Evolutionary conservation across 2,113 vertebrate species (phyloP).

Genomic region (Triplophysa rosa): DNA sequence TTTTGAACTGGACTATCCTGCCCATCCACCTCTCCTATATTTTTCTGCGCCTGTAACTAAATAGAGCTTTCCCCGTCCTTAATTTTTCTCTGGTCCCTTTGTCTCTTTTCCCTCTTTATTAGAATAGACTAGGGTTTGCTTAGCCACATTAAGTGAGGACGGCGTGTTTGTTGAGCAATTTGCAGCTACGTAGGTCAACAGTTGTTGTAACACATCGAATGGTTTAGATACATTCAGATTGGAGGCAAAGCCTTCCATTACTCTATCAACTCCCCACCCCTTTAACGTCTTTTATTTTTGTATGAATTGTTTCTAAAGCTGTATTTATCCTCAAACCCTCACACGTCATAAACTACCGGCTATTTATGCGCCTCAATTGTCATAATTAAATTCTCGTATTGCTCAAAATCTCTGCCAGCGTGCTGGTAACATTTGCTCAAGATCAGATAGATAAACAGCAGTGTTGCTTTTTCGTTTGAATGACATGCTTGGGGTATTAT

Average conservation of each 20-base stretch:
- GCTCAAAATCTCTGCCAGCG: slow-evolving; percentile 6
- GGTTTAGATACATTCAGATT: slow-evolving; percentile 58
- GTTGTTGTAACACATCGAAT: slow-evolving; percentile 61
- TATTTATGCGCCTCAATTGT: slow-evolving; percentile 21
- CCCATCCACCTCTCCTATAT: slow-evolving; percentile 53
- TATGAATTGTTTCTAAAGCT: slow-evolving; percentile 45
- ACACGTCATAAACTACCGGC: slow-evolving; percentile 54
- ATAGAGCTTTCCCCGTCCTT: slow-evolving; percentile 55
- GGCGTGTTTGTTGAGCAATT: slow-evolving; percentile 12
- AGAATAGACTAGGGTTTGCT: slow-evolving; percentile 48
- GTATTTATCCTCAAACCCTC: slow-evolving; percentile 53
- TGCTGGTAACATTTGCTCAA: background rate
- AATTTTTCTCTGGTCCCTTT: slow-evolving; percentile 47
- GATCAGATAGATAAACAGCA: slow-evolving; percentile 8
- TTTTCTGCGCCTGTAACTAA: slow-evolving; percentile 57
- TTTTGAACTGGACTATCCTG: slow-evolving; percentile 54
- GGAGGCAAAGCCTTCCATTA: slow-evolving; percentile 65
- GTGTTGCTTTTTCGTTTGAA: slow-evolving; percentile 35
- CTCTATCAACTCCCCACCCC: slow-evolving; percentile 54
- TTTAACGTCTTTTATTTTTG: slow-evolving; percentile 50
- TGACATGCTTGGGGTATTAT: slow-evolving; percentile 33
- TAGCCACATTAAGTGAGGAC: slow-evolving; percentile 40
- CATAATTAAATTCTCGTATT: slow-evolving; percentile 20
- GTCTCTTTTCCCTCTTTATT: slow-evolving; percentile 49
- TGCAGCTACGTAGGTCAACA: slow-evolving; percentile 48